These are phyloP conservation scores for Camponotus fellah DNA, from an alignment of 2,888 invertebrate species.

Conservation along the genomic window DNA sequence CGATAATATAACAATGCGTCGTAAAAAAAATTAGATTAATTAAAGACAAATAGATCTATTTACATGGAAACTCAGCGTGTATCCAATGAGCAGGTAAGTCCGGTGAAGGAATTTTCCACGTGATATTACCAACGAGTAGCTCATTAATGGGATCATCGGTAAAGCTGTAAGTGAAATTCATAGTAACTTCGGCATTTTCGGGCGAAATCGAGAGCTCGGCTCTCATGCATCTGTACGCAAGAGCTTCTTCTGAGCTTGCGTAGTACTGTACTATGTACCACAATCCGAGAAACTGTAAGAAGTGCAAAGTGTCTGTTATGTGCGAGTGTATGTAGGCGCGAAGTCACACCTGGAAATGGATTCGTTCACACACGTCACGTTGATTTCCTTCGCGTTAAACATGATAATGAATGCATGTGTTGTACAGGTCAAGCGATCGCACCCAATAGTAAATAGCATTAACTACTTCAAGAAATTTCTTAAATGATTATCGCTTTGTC, in stretches of 20 bases:
- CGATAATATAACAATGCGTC: background rate
- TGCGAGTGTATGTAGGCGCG: background rate
- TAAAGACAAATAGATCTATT: slow-evolving; percentile 22
- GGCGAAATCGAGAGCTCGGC: slow-evolving; percentile 89
- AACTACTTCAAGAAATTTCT: slow-evolving; percentile 10
- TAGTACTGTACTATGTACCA: slow-evolving; percentile 97
- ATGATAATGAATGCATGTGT: slow-evolving; percentile 52
- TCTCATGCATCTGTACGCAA: slow-evolving; percentile 95
- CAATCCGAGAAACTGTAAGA: slow-evolving; percentile 91
- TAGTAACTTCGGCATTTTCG: slow-evolving; percentile 90
- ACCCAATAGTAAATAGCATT: background rate
- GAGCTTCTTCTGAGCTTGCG: slow-evolving; percentile 95
- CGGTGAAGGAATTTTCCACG: slow-evolving; percentile 93
- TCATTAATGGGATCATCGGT: slow-evolving; percentile 94
- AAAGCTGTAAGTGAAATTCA: slow-evolving; percentile 96
- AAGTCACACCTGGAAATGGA: slow-evolving; percentile 26
- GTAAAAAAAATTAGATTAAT: background rate
- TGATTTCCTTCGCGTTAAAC: slow-evolving; percentile 53
- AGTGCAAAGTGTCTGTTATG: slow-evolving; percentile 45
- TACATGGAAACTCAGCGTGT: slow-evolving; percentile 94
- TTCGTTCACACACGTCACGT: background rate
- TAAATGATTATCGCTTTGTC: background rate
- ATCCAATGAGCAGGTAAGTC: slow-evolving; percentile 94
- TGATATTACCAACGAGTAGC: slow-evolving; percentile 93
- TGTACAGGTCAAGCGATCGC: slow-evolving; percentile 4